phyloP scores from a whole-genome alignment of 1,140 invertebrate species.

The Magallana ariakensis region DNA sequence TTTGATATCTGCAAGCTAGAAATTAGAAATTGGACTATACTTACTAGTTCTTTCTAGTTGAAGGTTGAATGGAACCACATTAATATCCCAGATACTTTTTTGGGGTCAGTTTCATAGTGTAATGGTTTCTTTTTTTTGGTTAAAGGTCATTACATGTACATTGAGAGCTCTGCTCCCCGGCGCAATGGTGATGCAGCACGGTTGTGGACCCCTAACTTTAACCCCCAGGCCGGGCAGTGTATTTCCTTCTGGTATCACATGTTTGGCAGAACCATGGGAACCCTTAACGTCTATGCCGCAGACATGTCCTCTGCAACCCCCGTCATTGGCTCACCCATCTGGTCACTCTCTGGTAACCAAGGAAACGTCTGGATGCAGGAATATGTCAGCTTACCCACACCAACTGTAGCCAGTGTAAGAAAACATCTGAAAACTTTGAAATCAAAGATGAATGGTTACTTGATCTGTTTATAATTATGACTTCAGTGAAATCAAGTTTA shows the following conservation, averaged over 20 bases:
- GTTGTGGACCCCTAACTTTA: conserved; percentile 59
- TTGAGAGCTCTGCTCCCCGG: conserved; percentile 85
- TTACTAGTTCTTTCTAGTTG: too few species aligned
- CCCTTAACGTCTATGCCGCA: conserved; percentile 68
- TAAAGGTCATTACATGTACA: conserved; percentile 85
- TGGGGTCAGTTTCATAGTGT: not conserved
- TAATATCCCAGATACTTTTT: too few species aligned
- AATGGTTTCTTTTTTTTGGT: not conserved
- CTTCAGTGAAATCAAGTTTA: too few species aligned
- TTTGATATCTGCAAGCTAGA: too few species aligned
- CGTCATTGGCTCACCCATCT: conserved; percentile 60
- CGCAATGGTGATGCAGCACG: conserved; percentile 84
- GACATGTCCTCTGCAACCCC: conserved; percentile 45
- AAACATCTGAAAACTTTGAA: not conserved
- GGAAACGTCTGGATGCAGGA: conserved; percentile 69
- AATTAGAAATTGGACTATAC: too few species aligned
- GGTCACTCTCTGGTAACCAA: conserved; percentile 67
- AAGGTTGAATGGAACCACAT: too few species aligned
- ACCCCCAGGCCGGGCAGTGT: conserved; percentile 60
- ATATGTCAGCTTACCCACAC: conserved; percentile 53
- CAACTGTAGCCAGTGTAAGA: conserved; percentile 43
- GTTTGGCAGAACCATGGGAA: conserved; percentile 82
- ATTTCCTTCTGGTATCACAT: conserved; percentile 87
- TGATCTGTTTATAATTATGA: too few species aligned
- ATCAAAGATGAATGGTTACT: too few species aligned